Base-by-base conservation (phyloP, 1,140 invertebrate species). In the Pogonomyrmex barbatus region DNA sequence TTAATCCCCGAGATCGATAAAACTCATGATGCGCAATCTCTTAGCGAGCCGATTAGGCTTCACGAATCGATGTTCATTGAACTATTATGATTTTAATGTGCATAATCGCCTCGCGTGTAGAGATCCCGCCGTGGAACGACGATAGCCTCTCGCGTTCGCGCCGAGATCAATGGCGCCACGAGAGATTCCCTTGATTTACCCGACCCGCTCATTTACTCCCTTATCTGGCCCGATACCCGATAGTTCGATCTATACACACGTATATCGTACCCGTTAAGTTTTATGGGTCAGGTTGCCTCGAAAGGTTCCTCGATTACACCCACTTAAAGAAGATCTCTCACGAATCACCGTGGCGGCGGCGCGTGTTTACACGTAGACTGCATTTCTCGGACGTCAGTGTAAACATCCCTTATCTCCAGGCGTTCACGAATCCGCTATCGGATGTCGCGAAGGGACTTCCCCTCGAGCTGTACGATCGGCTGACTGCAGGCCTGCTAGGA, bases 371-470 rank as follows among this genome's bases (percentile, higher is more conserved):
- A 75, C 76, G 75, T 86, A 47, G 83, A 60, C 71, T 68, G 87
- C 76, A 88, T 87, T 87, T 86, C 86, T 75, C 65, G 65, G 75
- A 71, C 75, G 71, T 79, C 75, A 70, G 73, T 73, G 76, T 85
- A 88, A 88, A 88, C 87, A 82, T 81, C 58, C 86, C 82, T 85
- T 89, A 87, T 89, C 79, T 83, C 36, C 50, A 39, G n/a, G 14
- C 60, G 73, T 30, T 52, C 73, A 54, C 50, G 58, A 47, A 65
- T 65, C 60, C 50, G 60, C 71, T 78, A 63, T 85, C 70, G 82
- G 42, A 14, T 63, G 82, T 78, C 82, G 24, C 30, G 24, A 45
- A 65, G 42, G 71, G 50, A 33, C n/a, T 60, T 65, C 24, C 30
- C 36, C 68, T 75, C 30, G 56, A 83, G 54, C 33, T 39, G 62